Base-by-base conservation (phyloP, 2,888 invertebrate genomes). In the Limnephilus marmoratus region DNA sequence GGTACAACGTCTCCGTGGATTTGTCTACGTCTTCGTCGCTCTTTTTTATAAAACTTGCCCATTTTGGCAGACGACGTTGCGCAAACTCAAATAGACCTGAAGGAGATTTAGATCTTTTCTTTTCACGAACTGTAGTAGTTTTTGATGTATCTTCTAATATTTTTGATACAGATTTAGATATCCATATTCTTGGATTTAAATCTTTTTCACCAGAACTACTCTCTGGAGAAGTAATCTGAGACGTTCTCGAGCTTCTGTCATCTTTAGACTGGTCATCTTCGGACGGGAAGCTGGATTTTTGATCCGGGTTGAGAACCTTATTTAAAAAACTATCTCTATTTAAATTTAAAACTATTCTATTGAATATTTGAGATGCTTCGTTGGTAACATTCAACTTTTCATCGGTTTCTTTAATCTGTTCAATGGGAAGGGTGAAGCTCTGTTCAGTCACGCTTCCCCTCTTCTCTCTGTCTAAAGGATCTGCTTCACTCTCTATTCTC, bases 401-500 rank as follows among this genome's bases (percentile, higher is more conserved):
- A 31, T 53, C 49, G 29, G 7, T 87, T 87, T 29, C 18, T 53
- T 31, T 87, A 11, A 45, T 86, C 86, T 86, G 45, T 31, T 87
- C 53, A n/a, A 31, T 53, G 31, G 87, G 31, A 87, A 31, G 87
- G 87, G 68, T 31, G 68, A 87, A 87, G 87, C 87, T 87, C 87
- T 87, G 87, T 87, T 87, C 87, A 87, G 87, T 87, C 87, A 87
- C 87, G 87, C 87, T 83, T 12, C 81, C n/a, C 83, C 82, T 91
- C 53, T 91, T 91, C n/a, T 93, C 93, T 91, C 81, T 85, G 87
- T 93, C 91, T 37, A 91, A 49, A n/a, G 92, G 92, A 24, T 91
- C 91, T 34, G 83, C 89, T 85, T 93, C 93, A 49, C 92, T 93
- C 80, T 93, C 93, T 81, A 93, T 93, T 81, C 92, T 92, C 86